Evolutionary conservation across 2,888 invertebrate genomes (phyloP).

Genomic region (Acleris holmiana): DNA sequence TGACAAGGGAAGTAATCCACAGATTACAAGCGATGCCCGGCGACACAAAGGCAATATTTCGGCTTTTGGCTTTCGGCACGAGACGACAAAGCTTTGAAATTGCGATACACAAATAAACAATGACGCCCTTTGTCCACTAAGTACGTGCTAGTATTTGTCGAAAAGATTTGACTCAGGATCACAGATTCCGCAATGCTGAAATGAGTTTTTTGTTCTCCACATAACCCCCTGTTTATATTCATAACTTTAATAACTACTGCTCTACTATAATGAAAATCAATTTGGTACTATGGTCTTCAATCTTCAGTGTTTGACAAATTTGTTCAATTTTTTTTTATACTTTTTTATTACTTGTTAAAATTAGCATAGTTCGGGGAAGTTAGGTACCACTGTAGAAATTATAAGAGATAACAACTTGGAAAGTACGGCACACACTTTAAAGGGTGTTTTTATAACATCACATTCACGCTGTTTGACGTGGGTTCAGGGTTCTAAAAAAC

Average conservation of each 20-base stretch:
- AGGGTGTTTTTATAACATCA: too few relatives aligned
- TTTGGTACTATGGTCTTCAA: too few relatives aligned
- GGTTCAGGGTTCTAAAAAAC: too few relatives aligned
- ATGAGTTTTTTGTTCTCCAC: not conserved
- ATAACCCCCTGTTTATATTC: not conserved
- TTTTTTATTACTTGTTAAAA: too few relatives aligned
- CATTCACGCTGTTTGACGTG: too few relatives aligned
- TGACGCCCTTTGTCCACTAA: slow-evolving; percentile 37
- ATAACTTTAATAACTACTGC: not conserved
- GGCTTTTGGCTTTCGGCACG: slow-evolving; percentile 13
- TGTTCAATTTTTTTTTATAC: too few relatives aligned
- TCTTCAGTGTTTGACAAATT: too few relatives aligned
- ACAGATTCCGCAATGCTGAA: not conserved
- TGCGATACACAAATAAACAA: slow-evolving; percentile 41
- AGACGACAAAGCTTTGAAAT: slow-evolving; percentile 33
- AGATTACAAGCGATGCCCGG: slow-evolving; percentile 41
- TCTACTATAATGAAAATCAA: too few relatives aligned
- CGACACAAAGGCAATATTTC: slow-evolving; percentile 40
- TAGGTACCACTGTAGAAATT: too few relatives aligned
- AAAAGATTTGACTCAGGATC: slow-evolving; percentile 1
- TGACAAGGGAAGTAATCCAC: slow-evolving; percentile 40
- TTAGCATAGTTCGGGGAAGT: too few relatives aligned
- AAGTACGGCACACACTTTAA: too few relatives aligned
- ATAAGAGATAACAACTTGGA: too few relatives aligned
- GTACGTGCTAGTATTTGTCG: slow-evolving; percentile 10